phyloP scores from a whole-genome alignment of 2,888 invertebrate genomes.

The Tipula confusa region DNA sequence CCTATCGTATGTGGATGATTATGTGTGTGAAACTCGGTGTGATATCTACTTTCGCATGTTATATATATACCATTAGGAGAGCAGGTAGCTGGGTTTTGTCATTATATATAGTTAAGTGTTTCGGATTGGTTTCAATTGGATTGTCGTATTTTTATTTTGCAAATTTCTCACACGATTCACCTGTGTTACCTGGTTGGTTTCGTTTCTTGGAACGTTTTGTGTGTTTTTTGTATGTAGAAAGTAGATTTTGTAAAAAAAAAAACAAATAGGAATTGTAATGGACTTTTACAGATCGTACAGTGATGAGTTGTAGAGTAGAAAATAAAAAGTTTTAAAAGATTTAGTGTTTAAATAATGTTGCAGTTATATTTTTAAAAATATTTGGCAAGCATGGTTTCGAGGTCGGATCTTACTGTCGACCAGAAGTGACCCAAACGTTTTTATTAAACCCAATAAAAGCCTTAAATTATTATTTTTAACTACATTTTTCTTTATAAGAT shows the following conservation, averaged over 20 bases:
- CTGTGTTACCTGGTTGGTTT: background rate
- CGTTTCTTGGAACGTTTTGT: background rate
- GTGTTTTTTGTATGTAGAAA: background rate
- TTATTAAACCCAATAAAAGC: too few relatives aligned
- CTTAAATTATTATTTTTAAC: too few relatives aligned
- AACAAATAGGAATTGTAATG: background rate
- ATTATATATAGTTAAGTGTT: background rate
- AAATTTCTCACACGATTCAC: slow-evolving; percentile 1
- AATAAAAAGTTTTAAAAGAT: too few relatives aligned
- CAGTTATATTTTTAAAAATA: too few relatives aligned
- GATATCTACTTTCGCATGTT: slow-evolving; percentile 9
- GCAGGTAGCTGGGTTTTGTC: background rate
- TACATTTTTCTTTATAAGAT: too few relatives aligned
- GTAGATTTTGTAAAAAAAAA: background rate
- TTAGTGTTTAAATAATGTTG: too few relatives aligned
- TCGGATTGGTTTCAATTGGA: background rate
- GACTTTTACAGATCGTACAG: too few relatives aligned
- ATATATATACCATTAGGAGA: background rate
- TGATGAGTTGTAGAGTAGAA: too few relatives aligned
- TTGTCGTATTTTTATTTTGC: background rate
- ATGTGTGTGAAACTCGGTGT: slow-evolving; percentile 12
- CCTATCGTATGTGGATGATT: background rate
- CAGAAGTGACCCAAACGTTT: too few relatives aligned
- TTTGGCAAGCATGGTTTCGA: too few relatives aligned
- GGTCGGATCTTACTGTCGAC: too few relatives aligned